phyloP scores from a whole-genome alignment of 2,888 invertebrate species.

The Chalcosyrphus nemorum region DNA sequence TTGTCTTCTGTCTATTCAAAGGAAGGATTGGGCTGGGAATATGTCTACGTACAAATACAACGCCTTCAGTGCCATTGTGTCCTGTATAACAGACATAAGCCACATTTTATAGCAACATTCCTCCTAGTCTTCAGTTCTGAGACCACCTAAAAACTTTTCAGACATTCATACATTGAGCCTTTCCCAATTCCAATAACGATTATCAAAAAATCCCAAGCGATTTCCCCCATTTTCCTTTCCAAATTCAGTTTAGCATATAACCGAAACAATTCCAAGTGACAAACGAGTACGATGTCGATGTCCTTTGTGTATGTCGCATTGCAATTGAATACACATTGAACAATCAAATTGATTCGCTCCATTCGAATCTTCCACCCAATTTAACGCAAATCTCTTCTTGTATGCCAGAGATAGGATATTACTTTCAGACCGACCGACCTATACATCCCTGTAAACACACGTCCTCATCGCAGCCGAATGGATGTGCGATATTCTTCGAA shows the following conservation, averaged over 20 bases:
- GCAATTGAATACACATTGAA: constrained; percentile 69
- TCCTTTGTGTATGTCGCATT: constrained; percentile 57
- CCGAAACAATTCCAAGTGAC: constrained; percentile 46
- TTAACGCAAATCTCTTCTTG: constrained; percentile 65
- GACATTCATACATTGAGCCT: not conserved
- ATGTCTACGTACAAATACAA: too few relatives aligned
- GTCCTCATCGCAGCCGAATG: constrained; percentile 50
- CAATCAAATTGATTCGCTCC: constrained; percentile 71
- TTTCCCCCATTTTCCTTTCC: constrained; percentile 30
- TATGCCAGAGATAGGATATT: constrained; percentile 57
- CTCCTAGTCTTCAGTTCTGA: not conserved
- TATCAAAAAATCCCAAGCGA: not conserved
- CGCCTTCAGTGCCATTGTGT: too few relatives aligned
- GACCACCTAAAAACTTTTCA: not conserved
- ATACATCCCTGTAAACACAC: constrained; percentile 49
- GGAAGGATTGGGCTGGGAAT: too few relatives aligned
- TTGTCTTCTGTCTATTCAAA: too few relatives aligned
- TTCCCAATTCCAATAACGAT: not conserved
- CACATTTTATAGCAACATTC: too few relatives aligned
- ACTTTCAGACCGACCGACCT: constrained; percentile 26
- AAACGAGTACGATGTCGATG: constrained; percentile 51
- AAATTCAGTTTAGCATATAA: not conserved
- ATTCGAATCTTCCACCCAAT: constrained; percentile 71
- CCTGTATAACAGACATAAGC: too few relatives aligned
- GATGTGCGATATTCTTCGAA: constrained; percentile 56